Percentiles rank a stretch among this genome's conserved stretches.
Conservation (phyloP, 2,888 invertebrate genomes). For the Odontocolon sp. region DNA sequence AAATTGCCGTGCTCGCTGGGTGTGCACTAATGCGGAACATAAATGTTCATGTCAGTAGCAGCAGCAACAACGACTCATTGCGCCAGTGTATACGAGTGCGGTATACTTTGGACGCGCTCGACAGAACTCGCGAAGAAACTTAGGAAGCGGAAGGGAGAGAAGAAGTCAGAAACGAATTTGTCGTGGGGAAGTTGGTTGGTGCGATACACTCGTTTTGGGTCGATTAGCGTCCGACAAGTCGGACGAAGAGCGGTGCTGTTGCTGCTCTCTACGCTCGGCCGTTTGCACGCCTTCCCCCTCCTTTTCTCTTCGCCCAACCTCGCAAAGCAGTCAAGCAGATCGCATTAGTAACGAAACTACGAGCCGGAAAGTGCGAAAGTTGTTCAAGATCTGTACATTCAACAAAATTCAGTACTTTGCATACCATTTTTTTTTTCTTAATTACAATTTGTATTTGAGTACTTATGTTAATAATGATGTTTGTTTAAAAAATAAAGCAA, state of each 20-base stretch:
- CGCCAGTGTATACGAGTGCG: constrained; percentile 10
- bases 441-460: neutral
- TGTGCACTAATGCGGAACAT: constrained; percentile 54
- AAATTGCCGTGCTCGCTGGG: constrained; percentile 44
- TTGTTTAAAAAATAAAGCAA: neutral
- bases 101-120: constrained; percentile 22
- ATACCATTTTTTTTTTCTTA: neutral
- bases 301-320: neutral
- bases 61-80: constrained; percentile 16
- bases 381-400: constrained; percentile 3
- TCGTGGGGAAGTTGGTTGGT: constrained; percentile 45
- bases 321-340: neutral
- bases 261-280: constrained; percentile 8
- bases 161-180: constrained; percentile 26
- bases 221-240: constrained; percentile 49
- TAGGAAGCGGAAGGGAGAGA: neutral
- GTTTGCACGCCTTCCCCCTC: constrained; percentile 8
- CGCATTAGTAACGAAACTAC: constrained; percentile 24
- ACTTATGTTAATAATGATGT: neutral
- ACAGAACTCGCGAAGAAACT: constrained; percentile 28
- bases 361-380: neutral
- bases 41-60: constrained; percentile 52
- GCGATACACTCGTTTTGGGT: constrained; percentile 54
- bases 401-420: too few relatives aligned
- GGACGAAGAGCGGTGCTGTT: constrained; percentile 20